These are phyloP conservation scores for Scolopax mira DNA, from an alignment of 2,113 vertebrate genomes.

Conservation along the genomic window DNA sequence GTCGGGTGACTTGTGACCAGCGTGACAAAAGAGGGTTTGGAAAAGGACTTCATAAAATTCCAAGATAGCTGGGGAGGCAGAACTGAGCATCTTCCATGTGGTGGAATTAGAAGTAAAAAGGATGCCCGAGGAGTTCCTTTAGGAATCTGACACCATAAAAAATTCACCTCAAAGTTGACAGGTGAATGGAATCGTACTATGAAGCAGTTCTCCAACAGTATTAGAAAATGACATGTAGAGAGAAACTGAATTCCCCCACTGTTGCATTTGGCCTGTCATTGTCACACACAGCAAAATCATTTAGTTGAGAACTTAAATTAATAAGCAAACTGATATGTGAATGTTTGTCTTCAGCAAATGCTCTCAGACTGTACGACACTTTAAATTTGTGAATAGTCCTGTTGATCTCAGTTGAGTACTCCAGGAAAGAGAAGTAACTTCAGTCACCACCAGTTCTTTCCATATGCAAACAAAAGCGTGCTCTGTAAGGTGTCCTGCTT, in stretches of 20 bases:
- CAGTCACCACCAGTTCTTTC: not conserved
- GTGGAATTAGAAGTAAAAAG: not conserved
- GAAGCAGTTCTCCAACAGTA: not conserved
- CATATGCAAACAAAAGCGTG: not conserved
- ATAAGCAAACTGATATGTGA: not conserved
- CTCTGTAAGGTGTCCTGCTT: not conserved
- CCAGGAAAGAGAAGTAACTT: not conserved
- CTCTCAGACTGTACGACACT: not conserved
- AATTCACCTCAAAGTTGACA: not conserved
- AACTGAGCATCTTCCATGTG: not conserved
- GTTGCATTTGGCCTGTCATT: not conserved
- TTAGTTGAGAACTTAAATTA: not conserved
- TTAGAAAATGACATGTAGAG: not conserved
- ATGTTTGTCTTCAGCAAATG: not conserved
- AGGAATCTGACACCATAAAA: not conserved
- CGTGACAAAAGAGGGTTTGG: rapidly evolving
- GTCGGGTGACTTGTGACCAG: not conserved
- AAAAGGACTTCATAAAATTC: not conserved
- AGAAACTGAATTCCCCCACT: not conserved
- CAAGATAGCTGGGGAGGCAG: not conserved
- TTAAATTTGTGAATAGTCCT: not conserved
- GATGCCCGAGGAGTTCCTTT: not conserved
- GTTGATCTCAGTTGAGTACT: not conserved
- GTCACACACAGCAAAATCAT: not conserved
- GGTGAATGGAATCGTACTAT: not conserved